Evolutionary conservation across 2,797 vertebrate genomes (phyloP).

Genomic region (Sparus aurata): DNA sequence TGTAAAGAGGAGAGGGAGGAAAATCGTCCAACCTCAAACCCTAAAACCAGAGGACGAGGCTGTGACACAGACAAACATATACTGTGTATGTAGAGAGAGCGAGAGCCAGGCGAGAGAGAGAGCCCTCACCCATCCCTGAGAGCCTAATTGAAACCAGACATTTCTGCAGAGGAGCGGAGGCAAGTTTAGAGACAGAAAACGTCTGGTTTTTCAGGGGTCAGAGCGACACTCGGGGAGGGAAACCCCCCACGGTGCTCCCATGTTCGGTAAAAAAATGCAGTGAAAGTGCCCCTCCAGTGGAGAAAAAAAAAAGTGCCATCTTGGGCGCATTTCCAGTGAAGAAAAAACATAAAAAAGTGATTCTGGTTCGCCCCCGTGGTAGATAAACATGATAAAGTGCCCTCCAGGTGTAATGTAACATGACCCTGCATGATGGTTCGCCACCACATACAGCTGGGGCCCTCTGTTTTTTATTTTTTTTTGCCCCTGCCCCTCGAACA

Average conservation of each 20-base stretch:
- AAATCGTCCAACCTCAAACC: constrained; percentile 7
- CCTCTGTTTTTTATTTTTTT: too few species aligned
- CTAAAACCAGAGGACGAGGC: constrained; percentile 26
- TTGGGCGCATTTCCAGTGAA: too few species aligned
- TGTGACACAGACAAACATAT: constrained; percentile 29
- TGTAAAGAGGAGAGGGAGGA: constrained; percentile 6
- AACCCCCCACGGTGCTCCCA: too few species aligned
- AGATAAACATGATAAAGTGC: too few species aligned
- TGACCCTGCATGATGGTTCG: too few species aligned
- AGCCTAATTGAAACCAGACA: constrained; percentile 79
- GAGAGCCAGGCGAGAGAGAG: constrained; percentile 28
- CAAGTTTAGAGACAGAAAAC: constrained; percentile 24
- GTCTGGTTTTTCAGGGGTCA: constrained; percentile 26
- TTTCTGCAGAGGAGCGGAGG: constrained; percentile 43
- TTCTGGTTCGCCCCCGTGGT: too few species aligned
- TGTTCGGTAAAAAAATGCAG: too few species aligned
- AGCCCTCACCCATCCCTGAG: constrained; percentile 57
- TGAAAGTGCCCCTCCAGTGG: too few species aligned
- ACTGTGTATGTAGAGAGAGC: constrained; percentile 19
- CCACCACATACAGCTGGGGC: too few species aligned
- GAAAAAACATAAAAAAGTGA: constrained; percentile 29
- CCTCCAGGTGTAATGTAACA: too few species aligned
- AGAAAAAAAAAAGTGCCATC: too few species aligned
- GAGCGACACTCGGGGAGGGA: background rate
- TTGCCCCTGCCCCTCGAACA: too few species aligned